Conservation (phyloP, 2,113 vertebrate genomes). For the Silurus asotus region DNA sequence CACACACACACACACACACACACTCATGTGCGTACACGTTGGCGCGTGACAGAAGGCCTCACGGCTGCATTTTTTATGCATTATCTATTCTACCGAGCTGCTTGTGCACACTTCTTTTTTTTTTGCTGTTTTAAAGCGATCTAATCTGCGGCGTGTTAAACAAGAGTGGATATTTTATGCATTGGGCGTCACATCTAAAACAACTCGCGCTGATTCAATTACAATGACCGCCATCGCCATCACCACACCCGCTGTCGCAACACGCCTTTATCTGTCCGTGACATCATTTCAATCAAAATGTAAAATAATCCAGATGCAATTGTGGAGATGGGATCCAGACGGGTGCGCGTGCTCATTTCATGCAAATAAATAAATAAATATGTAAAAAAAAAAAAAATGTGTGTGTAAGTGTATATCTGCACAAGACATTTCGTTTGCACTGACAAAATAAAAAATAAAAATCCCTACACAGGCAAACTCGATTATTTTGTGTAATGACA, state of each 20-base stretch:
- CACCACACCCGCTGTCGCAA: background rate
- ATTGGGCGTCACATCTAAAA: conserved; percentile 83
- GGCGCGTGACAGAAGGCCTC: conserved; percentile 13
- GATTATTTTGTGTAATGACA: conserved; percentile 89
- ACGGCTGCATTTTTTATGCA: conserved; percentile 64
- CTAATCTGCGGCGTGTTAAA: conserved; percentile 91
- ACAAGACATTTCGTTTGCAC: conserved; percentile 64
- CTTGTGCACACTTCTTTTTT: conserved; percentile 71
- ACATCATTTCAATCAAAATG: conserved; percentile 99
- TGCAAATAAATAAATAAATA: conserved; percentile 69
- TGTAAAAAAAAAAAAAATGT: conserved; percentile 57
- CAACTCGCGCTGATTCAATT: conserved; percentile 94
- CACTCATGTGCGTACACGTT: conserved; percentile 7
- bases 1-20: conserved; percentile 55
- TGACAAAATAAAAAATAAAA: conserved; percentile 79
- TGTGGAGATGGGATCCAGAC: conserved; percentile 84
- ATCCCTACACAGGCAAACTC: conserved; percentile 80
- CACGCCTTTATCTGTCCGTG: conserved; percentile 90
- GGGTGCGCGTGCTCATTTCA: conserved; percentile 92
- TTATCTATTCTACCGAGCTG: conserved; percentile 77
- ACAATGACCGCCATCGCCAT: conserved; percentile 76
- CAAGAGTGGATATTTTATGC: conserved; percentile 94
- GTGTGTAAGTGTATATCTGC: conserved; percentile 66
- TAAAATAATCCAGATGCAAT: conserved; percentile 99
- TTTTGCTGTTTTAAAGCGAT: conserved; percentile 81